Percentiles rank a stretch among this genome's conserved stretches.
phyloP scores from a whole-genome alignment of 2,888 invertebrate species.

The Odontomyia ornata region DNA sequence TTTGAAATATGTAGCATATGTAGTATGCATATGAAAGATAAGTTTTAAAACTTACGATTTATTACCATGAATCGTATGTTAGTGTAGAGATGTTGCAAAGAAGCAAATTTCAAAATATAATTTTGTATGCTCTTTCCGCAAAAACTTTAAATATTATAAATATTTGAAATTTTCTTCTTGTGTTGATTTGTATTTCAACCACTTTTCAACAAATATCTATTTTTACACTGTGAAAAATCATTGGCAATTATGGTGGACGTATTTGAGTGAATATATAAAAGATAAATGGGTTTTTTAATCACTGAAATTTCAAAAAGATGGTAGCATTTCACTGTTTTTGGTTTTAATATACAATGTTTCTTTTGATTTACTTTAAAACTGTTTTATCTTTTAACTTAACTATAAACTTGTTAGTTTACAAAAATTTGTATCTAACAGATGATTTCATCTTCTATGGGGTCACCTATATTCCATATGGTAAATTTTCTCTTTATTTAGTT shows the following conservation, averaged over 20 bases:
- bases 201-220: too few species aligned
- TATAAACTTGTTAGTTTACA: not conserved
- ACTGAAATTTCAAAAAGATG: not conserved
- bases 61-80: not conserved
- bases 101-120: not conserved
- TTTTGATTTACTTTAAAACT: not conserved
- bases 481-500: conserved; percentile 25
- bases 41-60: too few species aligned
- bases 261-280: too few species aligned
- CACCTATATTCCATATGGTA: too few species aligned
- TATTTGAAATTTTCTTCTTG: not conserved
- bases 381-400: not conserved
- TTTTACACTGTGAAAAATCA: too few species aligned
- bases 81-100: not conserved
- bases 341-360: not conserved
- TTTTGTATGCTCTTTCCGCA: too few species aligned
- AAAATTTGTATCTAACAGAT: not conserved
- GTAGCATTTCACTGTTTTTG: not conserved
- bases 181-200: too few species aligned
- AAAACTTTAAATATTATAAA: not conserved
- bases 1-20: not conserved
- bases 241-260: too few species aligned
- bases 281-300: not conserved
- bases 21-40: too few species aligned
- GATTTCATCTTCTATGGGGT: too few species aligned